These are phyloP conservation scores for Drosophila pruinosa DNA, from an alignment of 1,140 invertebrate species.

Conservation along the genomic window DNA sequence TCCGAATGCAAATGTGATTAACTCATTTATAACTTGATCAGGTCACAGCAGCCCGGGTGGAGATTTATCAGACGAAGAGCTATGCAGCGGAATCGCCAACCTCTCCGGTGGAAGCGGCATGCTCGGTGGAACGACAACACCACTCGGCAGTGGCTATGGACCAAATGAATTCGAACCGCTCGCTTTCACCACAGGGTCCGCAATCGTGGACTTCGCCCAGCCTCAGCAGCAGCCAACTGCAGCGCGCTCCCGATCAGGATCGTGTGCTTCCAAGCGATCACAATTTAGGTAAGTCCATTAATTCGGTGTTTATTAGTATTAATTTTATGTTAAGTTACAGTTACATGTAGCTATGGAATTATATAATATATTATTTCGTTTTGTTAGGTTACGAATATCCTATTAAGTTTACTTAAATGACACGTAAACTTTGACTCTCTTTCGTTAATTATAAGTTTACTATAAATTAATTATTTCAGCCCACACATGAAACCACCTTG, in stretches of 20 bases:
- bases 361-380: conserved; percentile 3
- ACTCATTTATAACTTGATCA: conserved; percentile 4
- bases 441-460: conserved; percentile 6
- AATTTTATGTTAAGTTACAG: conserved; percentile 8
- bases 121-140: conserved; percentile 80
- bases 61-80: conserved; percentile 87
- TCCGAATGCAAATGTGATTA: background rate
- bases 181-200: conserved; percentile 85
- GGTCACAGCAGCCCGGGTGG: conserved; percentile 84
- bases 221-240: conserved; percentile 75
- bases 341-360: background rate
- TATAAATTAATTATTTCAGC: conserved; percentile 5
- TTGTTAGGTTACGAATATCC: background rate
- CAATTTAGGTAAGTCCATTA: conserved; percentile 74
- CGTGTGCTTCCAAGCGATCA: conserved; percentile 84
- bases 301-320: background rate
- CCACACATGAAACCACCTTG: background rate
- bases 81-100: conserved; percentile 85
- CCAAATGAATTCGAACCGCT: conserved; percentile 83
- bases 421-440: background rate
- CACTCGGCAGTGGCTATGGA: conserved; percentile 82
- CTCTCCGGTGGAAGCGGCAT: conserved; percentile 73
- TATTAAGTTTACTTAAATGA: background rate
- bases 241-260: conserved; percentile 82
- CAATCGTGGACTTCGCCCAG: conserved; percentile 85